Percentiles rank a stretch among this genome's conserved stretches.
Conservation (phyloP, 2,888 invertebrate species). For the Eristalis pertinax region DNA sequence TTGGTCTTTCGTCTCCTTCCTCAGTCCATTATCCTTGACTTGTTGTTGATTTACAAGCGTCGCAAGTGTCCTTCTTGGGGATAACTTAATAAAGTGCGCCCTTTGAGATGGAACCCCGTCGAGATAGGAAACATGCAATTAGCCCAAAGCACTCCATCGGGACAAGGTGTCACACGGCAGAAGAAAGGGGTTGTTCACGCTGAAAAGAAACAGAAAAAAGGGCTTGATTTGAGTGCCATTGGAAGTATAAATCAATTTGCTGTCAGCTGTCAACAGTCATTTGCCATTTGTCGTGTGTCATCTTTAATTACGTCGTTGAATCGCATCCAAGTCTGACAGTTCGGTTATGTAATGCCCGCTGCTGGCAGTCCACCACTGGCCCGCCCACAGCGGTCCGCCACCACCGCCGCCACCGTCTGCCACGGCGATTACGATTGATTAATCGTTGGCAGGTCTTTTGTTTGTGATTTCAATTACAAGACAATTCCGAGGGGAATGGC, state of each 20-base stretch:
- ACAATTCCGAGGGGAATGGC: background rate
- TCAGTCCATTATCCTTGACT: slow-evolving; percentile 48
- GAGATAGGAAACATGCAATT: slow-evolving; percentile 41
- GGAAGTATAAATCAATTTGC: background rate
- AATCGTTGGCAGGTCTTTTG: slow-evolving; percentile 58
- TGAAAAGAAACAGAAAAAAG: slow-evolving; percentile 42
- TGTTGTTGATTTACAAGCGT: slow-evolving; percentile 47
- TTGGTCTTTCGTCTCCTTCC: background rate
- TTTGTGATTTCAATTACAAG: slow-evolving; percentile 53
- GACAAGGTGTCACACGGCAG: background rate
- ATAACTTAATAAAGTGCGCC: slow-evolving; percentile 20
- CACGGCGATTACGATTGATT: slow-evolving; percentile 46
- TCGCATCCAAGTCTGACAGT: slow-evolving; percentile 38
- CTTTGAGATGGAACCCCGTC: slow-evolving; percentile 16
- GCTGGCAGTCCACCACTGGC: slow-evolving; percentile 30
- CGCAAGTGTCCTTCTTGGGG: slow-evolving; percentile 11
- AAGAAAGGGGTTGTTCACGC: background rate
- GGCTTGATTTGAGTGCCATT: background rate
- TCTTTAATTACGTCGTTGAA: slow-evolving; percentile 45
- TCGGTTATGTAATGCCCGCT: slow-evolving; percentile 5
- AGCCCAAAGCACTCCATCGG: slow-evolving; percentile 40
- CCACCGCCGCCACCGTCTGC: background rate
- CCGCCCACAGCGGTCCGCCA: slow-evolving; percentile 57
- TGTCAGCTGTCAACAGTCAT: background rate
- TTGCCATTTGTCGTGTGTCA: slow-evolving; percentile 38